Evolutionary conservation across 2,113 vertebrate species (phyloP), one percentile per base, ranked within the genome.

Genomic region (Brachirus orientalis): DNA sequence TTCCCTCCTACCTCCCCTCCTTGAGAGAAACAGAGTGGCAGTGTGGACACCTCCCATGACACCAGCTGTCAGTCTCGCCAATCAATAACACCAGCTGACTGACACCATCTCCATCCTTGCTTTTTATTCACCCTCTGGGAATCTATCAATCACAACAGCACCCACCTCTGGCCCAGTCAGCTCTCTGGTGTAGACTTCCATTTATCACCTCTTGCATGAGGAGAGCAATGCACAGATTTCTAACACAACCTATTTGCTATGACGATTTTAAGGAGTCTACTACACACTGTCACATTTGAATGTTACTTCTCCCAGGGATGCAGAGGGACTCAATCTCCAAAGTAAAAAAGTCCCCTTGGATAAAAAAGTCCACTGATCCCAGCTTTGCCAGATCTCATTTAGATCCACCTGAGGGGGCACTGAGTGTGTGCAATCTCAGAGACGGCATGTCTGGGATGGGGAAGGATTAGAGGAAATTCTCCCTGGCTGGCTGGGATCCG

Each of bases 381-480:
- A 17, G 84, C 80, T 90, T 89, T 88, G 77, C 57, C 84, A 84
- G 79, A 80, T 88, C 70, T 90, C 53, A 88, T 90, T 89, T 88
- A 83, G 70, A 88, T 91, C 88, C 81, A 89, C 82, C 80, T 77
- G 77, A 72, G 65, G 78, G 79, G 76, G 75, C 78, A 77, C 46
- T 47, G 37, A 63, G 72, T 74, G 61, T 44, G 62, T 70, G 77
- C 60, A 73, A 64, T 69, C 72, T 52, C 51, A 74, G 79, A 86
- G 83, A 85, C 58, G 56, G 73, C 59, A 52, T 79, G 82, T 88
- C 82, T 89, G 69, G 76, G 61, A 28, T 74, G 58, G 71, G 73
- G 69, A 72, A 64, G 78, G 87, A 89, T 90, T 89, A 86, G 53
- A 72, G 38, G 22, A 62, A 72, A 63, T 56, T 68, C 71, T 72